Evolutionary conservation across 2,888 invertebrate species (phyloP).

Genomic region (Tetranychus piercei): DNA sequence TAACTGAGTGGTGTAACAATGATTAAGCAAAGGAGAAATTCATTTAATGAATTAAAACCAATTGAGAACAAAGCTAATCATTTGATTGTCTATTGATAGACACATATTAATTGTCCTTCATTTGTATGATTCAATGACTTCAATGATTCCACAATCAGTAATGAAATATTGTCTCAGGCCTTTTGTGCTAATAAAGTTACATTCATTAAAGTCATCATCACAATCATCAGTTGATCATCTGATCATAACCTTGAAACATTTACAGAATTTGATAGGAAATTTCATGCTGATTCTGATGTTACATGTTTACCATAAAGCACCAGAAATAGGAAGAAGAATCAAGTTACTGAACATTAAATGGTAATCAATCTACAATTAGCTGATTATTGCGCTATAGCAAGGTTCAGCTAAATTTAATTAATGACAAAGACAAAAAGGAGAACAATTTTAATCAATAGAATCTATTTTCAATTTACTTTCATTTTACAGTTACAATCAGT

Average conservation of each 20-base stretch:
- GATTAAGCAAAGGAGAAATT: too few species aligned
- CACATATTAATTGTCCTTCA: neutral
- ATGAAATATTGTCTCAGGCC: neutral
- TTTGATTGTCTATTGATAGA: neutral
- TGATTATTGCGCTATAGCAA: too few species aligned
- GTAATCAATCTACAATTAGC: too few species aligned
- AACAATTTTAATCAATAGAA: too few species aligned
- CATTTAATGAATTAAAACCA: too few species aligned
- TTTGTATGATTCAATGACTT: neutral
- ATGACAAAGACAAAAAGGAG: too few species aligned
- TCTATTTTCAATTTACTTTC: too few species aligned
- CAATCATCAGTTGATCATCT: neutral
- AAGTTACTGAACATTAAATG: too few species aligned
- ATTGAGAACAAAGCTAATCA: neutral
- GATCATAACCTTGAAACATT: neutral
- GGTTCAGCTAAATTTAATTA: too few species aligned
- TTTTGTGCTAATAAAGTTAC: neutral
- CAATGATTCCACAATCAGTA: neutral
- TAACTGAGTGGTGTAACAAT: too few species aligned
- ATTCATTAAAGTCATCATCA: neutral
- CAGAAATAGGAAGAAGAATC: too few species aligned
- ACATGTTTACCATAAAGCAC: neutral
- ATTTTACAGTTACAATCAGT: too few species aligned
- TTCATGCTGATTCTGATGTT: neutral
- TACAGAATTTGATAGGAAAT: neutral